Percentiles rank a stretch among this genome's conserved stretches.
These are phyloP conservation scores for Drosophila seclusa DNA, from an alignment of 2,888 invertebrate species.

Conservation along the genomic window DNA sequence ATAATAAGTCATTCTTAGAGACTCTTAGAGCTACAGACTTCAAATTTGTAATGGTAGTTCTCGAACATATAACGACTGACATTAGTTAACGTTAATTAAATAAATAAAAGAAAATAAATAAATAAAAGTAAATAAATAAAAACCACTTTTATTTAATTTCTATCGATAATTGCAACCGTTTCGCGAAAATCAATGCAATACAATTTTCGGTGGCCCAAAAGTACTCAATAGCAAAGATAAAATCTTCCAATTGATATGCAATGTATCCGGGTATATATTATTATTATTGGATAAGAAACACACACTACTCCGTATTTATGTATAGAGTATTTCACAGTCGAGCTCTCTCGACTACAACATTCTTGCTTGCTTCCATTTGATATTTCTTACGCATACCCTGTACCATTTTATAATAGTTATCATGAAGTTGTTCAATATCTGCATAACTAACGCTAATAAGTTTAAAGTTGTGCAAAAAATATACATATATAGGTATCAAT, in stretches of 20 bases:
- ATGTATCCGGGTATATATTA: too few relatives aligned
- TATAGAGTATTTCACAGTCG: background rate
- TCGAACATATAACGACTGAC: too few relatives aligned
- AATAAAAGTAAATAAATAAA: too few relatives aligned
- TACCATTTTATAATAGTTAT: background rate
- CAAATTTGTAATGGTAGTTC: background rate
- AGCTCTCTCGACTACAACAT: background rate
- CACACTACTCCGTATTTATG: background rate
- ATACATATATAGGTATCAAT: background rate
- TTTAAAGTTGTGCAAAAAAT: too few relatives aligned
- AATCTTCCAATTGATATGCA: background rate
- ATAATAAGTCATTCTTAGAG: background rate
- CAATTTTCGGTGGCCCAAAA: background rate
- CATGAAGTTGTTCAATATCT: too few relatives aligned
- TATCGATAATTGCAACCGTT: background rate
- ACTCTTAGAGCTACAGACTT: too few relatives aligned
- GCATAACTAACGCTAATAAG: too few relatives aligned
- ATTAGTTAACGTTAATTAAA: too few relatives aligned
- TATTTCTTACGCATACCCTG: background rate
- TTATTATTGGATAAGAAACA: background rate
- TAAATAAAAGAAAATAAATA: too few relatives aligned
- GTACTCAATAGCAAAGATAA: background rate
- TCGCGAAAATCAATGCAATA: background rate
- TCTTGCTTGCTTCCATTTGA: background rate
- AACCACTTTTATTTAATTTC: too few relatives aligned